These are phyloP conservation scores for Priocnemis perturbator DNA, from an alignment of 2,888 invertebrate genomes.

Conservation along the genomic window DNA sequence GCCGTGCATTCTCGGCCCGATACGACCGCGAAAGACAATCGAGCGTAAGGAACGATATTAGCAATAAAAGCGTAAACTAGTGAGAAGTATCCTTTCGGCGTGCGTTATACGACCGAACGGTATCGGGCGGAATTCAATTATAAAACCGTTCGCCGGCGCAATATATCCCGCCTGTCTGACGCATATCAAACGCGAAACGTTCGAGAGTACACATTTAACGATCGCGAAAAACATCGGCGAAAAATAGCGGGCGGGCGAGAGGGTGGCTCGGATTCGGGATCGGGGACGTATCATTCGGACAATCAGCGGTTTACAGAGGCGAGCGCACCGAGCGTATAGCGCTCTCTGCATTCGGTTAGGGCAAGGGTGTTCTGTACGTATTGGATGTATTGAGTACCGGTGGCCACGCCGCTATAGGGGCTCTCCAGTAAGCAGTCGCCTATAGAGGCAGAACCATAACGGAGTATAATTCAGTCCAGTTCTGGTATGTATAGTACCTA, in stretches of 20 bases:
- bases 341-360: conserved; percentile 40
- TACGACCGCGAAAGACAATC: conserved; percentile 37
- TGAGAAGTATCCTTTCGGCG: conserved; percentile 19
- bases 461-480: conserved; percentile 69
- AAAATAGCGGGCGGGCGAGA: neutral
- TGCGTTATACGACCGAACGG: conserved; percentile 33
- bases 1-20: conserved; percentile 8
- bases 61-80: conserved; percentile 51
- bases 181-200: too few relatives aligned
- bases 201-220: too few relatives aligned
- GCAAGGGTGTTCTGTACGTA: conserved; percentile 50
- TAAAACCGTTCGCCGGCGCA: conserved; percentile 28
- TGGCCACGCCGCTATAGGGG: conserved; percentile 38
- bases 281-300: neutral
- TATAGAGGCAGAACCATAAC: conserved; percentile 67
- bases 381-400: conserved; percentile 65
- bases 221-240: too few relatives aligned
- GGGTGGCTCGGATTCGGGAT: conserved; percentile 6
- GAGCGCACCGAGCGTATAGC: neutral
- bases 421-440: conserved; percentile 51
- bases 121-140: conserved; percentile 36
- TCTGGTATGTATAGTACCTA: conserved; percentile 68
- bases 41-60: conserved; percentile 52
- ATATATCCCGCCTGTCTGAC: too few relatives aligned
- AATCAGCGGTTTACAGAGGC: conserved; percentile 2